Evolutionary conservation across 2,797 vertebrate genomes (phyloP).

Genomic region (Apogon hyalosoma): DNA sequence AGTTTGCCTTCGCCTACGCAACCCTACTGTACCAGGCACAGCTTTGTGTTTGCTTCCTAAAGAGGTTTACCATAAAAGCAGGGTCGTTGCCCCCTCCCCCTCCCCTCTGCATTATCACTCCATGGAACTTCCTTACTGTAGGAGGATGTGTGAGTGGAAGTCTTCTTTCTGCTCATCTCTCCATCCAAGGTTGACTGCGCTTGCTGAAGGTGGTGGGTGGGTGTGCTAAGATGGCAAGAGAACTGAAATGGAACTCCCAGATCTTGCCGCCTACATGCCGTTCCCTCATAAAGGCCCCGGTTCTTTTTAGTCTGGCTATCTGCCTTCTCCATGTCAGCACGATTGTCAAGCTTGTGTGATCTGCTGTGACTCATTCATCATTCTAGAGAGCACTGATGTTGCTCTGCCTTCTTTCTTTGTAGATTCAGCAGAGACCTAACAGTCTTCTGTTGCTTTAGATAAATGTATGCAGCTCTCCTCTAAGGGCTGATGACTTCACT

Average conservation of each 20-base stretch:
- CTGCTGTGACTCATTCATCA: conserved; percentile 75
- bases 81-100: conserved; percentile 52
- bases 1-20: conserved; percentile 55
- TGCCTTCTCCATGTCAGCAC: conserved; percentile 76
- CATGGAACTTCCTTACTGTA: conserved; percentile 72
- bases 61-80: conserved; percentile 69
- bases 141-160: conserved; percentile 71
- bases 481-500: conserved; percentile 38
- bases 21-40: conserved; percentile 26
- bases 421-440: conserved; percentile 39
- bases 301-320: conserved; percentile 77
- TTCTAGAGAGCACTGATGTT: conserved; percentile 67
- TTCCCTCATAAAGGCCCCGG: conserved; percentile 70
- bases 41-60: conserved; percentile 49
- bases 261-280: conserved; percentile 74
- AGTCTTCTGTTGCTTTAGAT: conserved; percentile 37
- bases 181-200: conserved; percentile 65
- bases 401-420: conserved; percentile 46
- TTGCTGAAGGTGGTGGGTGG: conserved; percentile 72
- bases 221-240: conserved; percentile 74
- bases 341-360: conserved; percentile 76
- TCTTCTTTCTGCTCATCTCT: conserved; percentile 64
- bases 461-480: conserved; percentile 31
- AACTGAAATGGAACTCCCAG: conserved; percentile 82
- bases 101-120: conserved; percentile 54